Evolutionary conservation across 1,140 invertebrate genomes (phyloP), one percentile per base, ranked within the genome.

Genomic region (Macrotrachela quadricornifera): DNA sequence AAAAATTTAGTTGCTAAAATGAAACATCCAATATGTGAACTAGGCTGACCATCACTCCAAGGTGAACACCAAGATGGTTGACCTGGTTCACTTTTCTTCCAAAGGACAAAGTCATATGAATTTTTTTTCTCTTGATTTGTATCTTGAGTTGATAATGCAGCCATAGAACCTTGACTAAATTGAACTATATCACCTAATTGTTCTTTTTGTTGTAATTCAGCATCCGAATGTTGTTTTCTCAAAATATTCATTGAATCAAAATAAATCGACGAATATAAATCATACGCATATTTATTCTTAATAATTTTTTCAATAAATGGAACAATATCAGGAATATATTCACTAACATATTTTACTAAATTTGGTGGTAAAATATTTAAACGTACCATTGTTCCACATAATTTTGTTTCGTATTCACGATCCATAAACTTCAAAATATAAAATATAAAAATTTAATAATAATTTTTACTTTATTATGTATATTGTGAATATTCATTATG

Each of bases 11-110:
- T 83, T 1, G 91, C 90, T 92, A 99, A 99, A 0, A 85, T 90
- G 0, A 91, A 97, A 66, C 94, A 99, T 67, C 99, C 94, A 58
- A 99, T 99, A 63, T 99, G 94, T 94, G 94, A 99, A 1, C 94
- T 94, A 42, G 78, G 78, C 44, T 76, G 60, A 17, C 76, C 75
- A 63, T 77, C 77, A 46, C 92, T 91, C 91, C 91, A 97, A 0
- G 88, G 88, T 54, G 86, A 91, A 21, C 82, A 75, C 94, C 94
- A 99, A 45, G 79, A 82, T 0, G 92, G 94, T 68, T 99, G 92
- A 11, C 92, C 94, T 43, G 80, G 77, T 71, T 96, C 96, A 41
- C 88, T 95, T 3, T 77, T 75, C 69, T 99, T 99, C 94, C 94
- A 99, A 1, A 99, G 68, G 0, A 90, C 92, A 75, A 99, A 99